Conservation (phyloP, 2,888 invertebrate genomes). For the Acanthosepion esculentum region DNA sequence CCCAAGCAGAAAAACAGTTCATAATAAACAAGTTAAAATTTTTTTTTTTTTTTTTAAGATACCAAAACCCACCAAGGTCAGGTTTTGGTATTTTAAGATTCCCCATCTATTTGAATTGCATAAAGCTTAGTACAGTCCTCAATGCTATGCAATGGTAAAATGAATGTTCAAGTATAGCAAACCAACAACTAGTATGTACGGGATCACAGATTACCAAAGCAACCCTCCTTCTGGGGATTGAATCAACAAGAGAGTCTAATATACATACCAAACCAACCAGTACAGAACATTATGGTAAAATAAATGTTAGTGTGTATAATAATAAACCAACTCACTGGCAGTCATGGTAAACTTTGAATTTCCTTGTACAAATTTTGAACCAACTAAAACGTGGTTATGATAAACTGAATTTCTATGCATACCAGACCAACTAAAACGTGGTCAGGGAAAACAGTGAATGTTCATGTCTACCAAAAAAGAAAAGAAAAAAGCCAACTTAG, state of each 20-base stretch:
- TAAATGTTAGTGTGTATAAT: no score
- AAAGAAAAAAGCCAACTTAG: background rate
- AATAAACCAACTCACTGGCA: background rate
- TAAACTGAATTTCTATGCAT: conserved; percentile 33
- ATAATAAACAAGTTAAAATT: background rate
- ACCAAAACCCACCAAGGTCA: background rate
- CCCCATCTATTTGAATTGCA: background rate
- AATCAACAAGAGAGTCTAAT: background rate
- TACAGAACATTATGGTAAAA: no score
- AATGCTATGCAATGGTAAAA: background rate
- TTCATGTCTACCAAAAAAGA: background rate
- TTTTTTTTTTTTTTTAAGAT: background rate
- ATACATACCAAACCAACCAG: background rate
- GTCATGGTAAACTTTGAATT: background rate
- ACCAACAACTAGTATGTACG: background rate
- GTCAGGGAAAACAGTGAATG: background rate
- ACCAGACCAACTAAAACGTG: background rate
- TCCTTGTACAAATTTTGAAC: background rate
- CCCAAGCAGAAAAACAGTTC: background rate
- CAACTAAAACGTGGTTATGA: conserved; percentile 21
- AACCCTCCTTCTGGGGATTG: background rate
- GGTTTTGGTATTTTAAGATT: background rate
- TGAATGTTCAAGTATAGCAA: conserved; percentile 12
- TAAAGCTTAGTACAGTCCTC: background rate
- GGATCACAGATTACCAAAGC: background rate